A percentile compares a stretch with the other conserved stretches of the same genome.
Conservation (phyloP, 35 echinoderm and acorn worm genomes). For the Apostichopus parvimensis region DNA sequence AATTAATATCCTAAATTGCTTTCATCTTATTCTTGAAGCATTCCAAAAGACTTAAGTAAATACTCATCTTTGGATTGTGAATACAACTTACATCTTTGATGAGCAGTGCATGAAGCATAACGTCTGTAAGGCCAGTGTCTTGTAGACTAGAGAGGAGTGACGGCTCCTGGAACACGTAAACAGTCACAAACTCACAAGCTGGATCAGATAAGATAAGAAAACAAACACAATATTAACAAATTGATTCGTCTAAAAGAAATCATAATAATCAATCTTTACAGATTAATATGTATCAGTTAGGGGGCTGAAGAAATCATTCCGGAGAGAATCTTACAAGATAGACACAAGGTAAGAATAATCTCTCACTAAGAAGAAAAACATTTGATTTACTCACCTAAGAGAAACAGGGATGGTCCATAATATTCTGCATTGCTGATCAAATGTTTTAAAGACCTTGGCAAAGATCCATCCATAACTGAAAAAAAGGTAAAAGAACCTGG, state of each 20-base stretch:
- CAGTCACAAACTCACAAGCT: constrained; percentile 99
- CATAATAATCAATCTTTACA: too few relatives aligned
- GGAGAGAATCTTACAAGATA: too few relatives aligned
- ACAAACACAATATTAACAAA: too few relatives aligned
- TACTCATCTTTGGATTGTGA: not conserved
- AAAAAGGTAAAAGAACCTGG: constrained; percentile 11
- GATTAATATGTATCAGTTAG: too few relatives aligned
- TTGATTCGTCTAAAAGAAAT: too few relatives aligned
- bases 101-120: constrained; percentile 98
- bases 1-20: too few relatives aligned
- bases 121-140: constrained; percentile 97
- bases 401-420: constrained; percentile 95
- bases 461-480: constrained; percentile 95
- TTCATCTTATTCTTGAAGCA: too few relatives aligned
- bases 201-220: not conserved
- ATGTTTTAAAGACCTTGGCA: constrained; percentile 98
- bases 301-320: too few relatives aligned
- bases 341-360: not conserved
- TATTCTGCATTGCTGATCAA: constrained; percentile 99
- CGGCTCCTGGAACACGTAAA: constrained; percentile 99
- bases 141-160: constrained; percentile 92
- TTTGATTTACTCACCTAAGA: constrained; percentile 74
- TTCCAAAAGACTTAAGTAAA: too few relatives aligned
- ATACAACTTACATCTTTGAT: constrained; percentile 95
- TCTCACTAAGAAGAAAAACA: too few relatives aligned